Evolutionary conservation across 2,888 invertebrate species (phyloP), one percentile per base, ranked within the genome.

Genomic region (Cistogaster globosa): DNA sequence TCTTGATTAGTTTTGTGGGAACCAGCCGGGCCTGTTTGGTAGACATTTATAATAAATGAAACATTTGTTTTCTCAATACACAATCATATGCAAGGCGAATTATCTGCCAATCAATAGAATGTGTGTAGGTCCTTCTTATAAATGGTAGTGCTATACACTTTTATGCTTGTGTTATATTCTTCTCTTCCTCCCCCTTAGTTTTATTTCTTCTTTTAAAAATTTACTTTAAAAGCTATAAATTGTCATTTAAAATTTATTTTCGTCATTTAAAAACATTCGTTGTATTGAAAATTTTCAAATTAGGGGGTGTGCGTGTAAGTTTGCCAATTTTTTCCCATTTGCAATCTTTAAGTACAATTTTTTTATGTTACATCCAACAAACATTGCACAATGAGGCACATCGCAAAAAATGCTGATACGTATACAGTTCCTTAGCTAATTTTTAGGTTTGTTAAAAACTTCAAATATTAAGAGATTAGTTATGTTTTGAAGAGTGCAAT

Each of bases 181-280:
- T 60, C 11, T 60, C 45, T 60, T 63, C 3, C 42, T 57, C 20
- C n/a, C 1, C 12, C 16, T 1, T 57, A 11, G n/a, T 18, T 77
- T 77, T 42, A 69, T 20, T 16, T 63, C 45, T 69, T 75, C 68
- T 26, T 32, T 57, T 32, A 71, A 18, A 32, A 82, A 63, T 63
- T 69, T 69, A 32, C 67, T 77, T 88, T 88, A 88, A 90, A 90
- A 89, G 88, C 88, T 78, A 91, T 90, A 90, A 90, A 90, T 91
- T 89, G 88, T 91, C 90, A 89, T 90, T 90, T 89, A 89, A 90
- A 89, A 89, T 90, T 90, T 86, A 88, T 88, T 89, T 89, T 88
- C 81, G 87, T 87, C 88, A 71, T 89, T 89, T 87, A 88, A 88
- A 90, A 89, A 87, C 87, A 88, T 88, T 87, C 77, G 84, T 82